Evolutionary conservation across 1,140 invertebrate genomes (phyloP).

Genomic region (Nymphalis io): DNA sequence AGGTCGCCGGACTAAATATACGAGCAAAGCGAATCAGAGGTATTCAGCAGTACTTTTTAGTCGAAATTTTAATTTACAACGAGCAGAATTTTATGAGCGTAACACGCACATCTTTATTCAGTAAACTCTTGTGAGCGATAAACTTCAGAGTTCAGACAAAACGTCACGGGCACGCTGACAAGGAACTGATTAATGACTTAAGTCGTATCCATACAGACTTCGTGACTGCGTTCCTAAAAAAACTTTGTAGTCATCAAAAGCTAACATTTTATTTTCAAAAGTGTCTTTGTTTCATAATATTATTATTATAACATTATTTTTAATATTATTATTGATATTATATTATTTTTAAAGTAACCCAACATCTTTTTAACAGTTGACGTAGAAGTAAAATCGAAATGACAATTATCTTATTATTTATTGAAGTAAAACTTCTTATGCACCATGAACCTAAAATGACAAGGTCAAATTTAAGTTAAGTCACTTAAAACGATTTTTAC

Average conservation of each 20-base stretch:
- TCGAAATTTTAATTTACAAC: conserved; percentile 51
- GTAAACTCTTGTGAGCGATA: conserved; percentile 33
- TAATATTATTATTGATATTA: background rate
- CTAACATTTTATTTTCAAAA: conserved; percentile 5
- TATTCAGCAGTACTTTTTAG: conserved; percentile 39
- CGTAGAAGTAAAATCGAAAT: no score
- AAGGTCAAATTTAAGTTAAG: no score
- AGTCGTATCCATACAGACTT: conserved; percentile 24
- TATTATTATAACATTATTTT: background rate
- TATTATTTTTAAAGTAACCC: background rate
- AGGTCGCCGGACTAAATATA: conserved; percentile 37
- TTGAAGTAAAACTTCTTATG: no score
- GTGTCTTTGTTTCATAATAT: no score
- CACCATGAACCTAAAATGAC: no score
- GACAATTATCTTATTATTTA: no score
- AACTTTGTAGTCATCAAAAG: conserved; percentile 8
- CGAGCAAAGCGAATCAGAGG: conserved; percentile 37
- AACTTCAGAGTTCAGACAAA: conserved; percentile 19
- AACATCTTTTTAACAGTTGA: no score
- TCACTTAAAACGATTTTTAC: no score
- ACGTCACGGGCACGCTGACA: conserved; percentile 21
- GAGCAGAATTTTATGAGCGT: conserved; percentile 44
- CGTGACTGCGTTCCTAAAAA: conserved; percentile 4
- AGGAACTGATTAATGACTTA: conserved; percentile 29
- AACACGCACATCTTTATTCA: conserved; percentile 43